Evolutionary conservation across 2,113 vertebrate genomes (phyloP), one percentile per base, ranked within the genome.

Genomic region (Etheostoma cragini): DNA sequence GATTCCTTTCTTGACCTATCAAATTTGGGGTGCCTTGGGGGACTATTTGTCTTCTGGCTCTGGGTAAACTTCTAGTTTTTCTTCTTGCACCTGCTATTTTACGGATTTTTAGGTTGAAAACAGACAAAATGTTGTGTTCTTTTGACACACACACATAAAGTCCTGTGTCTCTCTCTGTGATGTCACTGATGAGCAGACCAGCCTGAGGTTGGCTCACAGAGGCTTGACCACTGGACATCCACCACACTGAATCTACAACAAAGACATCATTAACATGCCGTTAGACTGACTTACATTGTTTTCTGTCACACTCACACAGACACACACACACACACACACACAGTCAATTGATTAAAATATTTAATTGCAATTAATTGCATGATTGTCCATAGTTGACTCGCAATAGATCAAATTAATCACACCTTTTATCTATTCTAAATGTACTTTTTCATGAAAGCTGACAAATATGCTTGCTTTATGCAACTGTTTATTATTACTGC

Each of bases 181-280:
- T 73, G 6, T 88, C 82, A n/a, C 76, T 35, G 72, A 93, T 78
- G 24, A 86, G 30, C 69, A 96, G 90, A 81, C 91, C 93, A 61
- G 67, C 90, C 10, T 82, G 50, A 52, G 87, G 22, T 19, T 71
- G 87, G 67, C 72, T 84, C 19, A 53, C 66, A 0, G 75, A 75
- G 16, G 84, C 84, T 78, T 87, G 88, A 82, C 94, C 95, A 33
- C 58, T 72, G 30, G 95, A 95, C 0, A 86, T 95, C 96, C 95
- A 96, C 95, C 94, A 94, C 46, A 42, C 4, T 68, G 86, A 79
- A 50, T 84, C 92, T 94, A 69, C 54, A 88, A 81, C 62, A 76
- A 68, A 82, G 8, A 82, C 24, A 33, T 52, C 2, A 78, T 24
- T 53, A 3, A 65, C 17, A 65, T 56, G 15, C 30, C 57, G 21